Evolutionary conservation across 2,888 invertebrate genomes (phyloP), one percentile per base, ranked within the genome.

Genomic region (Macaria notata): DNA sequence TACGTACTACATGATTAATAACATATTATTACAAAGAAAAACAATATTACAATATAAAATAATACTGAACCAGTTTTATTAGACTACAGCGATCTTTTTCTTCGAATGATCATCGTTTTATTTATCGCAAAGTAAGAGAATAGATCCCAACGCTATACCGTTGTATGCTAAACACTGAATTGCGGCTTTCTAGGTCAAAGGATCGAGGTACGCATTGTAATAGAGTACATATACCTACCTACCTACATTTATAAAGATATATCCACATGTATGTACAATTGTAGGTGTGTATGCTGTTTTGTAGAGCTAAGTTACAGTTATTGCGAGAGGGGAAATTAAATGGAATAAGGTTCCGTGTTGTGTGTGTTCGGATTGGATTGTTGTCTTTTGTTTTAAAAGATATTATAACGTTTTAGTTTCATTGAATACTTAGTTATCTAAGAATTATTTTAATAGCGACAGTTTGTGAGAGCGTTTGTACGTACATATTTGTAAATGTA

Each of bases 151-250:
- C 9, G 41, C 8, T 41, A 55, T 51, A 48, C 49, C 38, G 38
- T 50, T 57, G 9, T 45, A 39, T 31, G 19, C 48, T 47, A 38
- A 56, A 60, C 59, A 46, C 38, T 53, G 46, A 49, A 46, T 49
- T 52, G 52, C 30, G 53, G 46, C 39, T 56, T 60, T 56, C 52
- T 54, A 49, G 49, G 59, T 49, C 52, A 46, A 52, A 52, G 51
- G 48, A 59, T 55, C 48, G 43, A 52, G 50, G 42, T 49, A 54
- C 33, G 41, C 47, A 6, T 31, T 46, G 33, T 36, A 31, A 42
- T 19, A 33, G n/a, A 19, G 7, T n/a, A n/a, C 31, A 44, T 29
- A 44, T 6, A 44, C 29, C 29, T 44, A 29, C 29, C 2, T 6
- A 44, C 29, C 29, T 44, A 29, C 29, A 1, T 9, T 5, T 44